Base-by-base conservation (phyloP, 2,888 invertebrate species). In the Meteorus cinctellus region DNA sequence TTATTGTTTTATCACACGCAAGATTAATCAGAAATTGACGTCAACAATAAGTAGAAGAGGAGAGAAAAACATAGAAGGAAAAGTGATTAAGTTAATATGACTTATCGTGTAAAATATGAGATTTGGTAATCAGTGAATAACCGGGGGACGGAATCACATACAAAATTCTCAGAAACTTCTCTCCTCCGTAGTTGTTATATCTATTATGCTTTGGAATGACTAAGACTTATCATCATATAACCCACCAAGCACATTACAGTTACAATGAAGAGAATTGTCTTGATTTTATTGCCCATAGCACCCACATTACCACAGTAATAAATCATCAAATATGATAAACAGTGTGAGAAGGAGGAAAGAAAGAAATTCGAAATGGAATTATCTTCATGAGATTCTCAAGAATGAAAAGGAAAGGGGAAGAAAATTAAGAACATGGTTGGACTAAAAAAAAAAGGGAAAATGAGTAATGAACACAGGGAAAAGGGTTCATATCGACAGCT, bases 181-280 rank as follows among this genome's bases (percentile, higher is more conserved):
- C 60, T 67, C 45, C 34, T 19, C 60, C 36, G 10, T 19, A 31
- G 51, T 27, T 68, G 29, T 0, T 19, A 55, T 55, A 65, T 29
- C 45, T 29, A 31, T 68, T 62, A 27, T 16, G 16, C 48, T 60
- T 45, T 48, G 24, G 62, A 19, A 19, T 55, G 55, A 55, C 55
- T 55, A 55, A 55, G 55, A 55, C 8, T 55, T 55, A 55, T 55
- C 55, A 24, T 55, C 8, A 45, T 59, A 36, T 72, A 59, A 76
- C 67, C 72, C 68, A 76, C 59, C 68, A 45, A 68, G 60, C 68
- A 68, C 62, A 68, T 72, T 31, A 59, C 10, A 63, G 62, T 67
- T 72, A 72, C 76, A 76, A 72, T 76, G 66, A 60, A 68, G 51
- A 45, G 67, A 76, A 76, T 76, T 76, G 71, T 76, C 74, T 74